phyloP scores from a whole-genome alignment of 2,113 vertebrate species.

The Scalopus aquaticus region DNA sequence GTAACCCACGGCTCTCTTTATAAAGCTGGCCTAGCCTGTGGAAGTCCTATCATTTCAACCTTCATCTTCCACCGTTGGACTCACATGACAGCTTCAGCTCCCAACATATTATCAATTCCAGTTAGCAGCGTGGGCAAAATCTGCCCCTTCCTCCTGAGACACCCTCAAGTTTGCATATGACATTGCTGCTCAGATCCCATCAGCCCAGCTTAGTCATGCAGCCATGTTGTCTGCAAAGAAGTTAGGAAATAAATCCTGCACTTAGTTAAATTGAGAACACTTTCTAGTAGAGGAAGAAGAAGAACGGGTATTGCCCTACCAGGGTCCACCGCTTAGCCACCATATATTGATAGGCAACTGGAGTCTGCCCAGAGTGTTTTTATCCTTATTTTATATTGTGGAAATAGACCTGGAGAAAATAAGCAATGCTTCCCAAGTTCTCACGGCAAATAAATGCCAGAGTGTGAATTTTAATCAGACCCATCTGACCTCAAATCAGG shows the following conservation, averaged over 20 bases:
- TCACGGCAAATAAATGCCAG: background rate
- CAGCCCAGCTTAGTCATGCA: background rate
- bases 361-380: conserved; percentile 1
- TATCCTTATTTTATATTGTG: background rate
- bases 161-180: background rate
- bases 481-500: background rate
- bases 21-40: background rate
- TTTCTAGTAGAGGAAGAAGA: conserved; percentile 15
- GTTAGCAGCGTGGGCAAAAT: background rate
- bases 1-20: background rate
- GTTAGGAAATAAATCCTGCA: background rate
- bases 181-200: background rate
- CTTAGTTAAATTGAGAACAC: background rate
- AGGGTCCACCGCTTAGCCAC: too few species aligned
- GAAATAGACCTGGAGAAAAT: background rate
- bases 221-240: background rate
- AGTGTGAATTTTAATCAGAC: background rate
- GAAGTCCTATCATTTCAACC: background rate
- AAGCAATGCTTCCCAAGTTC: background rate
- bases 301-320: background rate
- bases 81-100: background rate
- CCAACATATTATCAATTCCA: background rate
- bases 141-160: background rate
- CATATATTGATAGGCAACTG: background rate
- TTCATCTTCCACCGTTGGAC: background rate